These are phyloP conservation scores for Lithophane ornitopus DNA, from an alignment of 2,888 invertebrate genomes.

Conservation along the genomic window DNA sequence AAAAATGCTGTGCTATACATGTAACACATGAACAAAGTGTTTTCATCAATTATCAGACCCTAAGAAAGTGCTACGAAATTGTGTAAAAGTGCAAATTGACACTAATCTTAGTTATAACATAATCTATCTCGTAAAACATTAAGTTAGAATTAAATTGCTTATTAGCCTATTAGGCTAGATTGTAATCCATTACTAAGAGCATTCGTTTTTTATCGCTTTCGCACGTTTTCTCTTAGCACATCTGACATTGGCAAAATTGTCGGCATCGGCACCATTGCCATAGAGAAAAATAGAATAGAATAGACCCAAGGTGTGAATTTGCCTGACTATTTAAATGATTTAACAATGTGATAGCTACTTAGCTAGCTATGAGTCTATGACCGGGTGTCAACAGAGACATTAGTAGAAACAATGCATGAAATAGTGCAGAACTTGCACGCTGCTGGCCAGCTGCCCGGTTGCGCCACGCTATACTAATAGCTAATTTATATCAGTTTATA, in stretches of 20 bases:
- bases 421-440: conserved; percentile 53
- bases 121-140: too few species aligned
- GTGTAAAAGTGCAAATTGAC: too few species aligned
- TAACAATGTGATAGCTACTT: conserved; percentile 1
- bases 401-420: conserved; percentile 46
- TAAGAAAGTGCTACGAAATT: too few species aligned
- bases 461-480: conserved; percentile 8
- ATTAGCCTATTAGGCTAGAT: too few species aligned
- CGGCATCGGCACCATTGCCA: background rate
- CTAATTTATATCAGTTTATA: conserved; percentile 34
- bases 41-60: too few species aligned
- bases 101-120: too few species aligned
- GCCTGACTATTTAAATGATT: background rate
- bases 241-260: background rate
- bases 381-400: conserved; percentile 21
- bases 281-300: background rate
- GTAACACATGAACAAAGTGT: too few species aligned
- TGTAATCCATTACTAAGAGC: too few species aligned
- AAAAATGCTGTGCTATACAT: too few species aligned
- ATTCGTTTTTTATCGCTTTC: too few species aligned
- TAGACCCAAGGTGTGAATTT: background rate
- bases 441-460: conserved; percentile 48
- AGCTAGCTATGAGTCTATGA: background rate
- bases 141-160: too few species aligned
- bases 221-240: background rate